Percentiles rank a stretch among this genome's conserved stretches.
phyloP scores from a whole-genome alignment of 2,888 invertebrate species.

The Ochlodes sylvanus region DNA sequence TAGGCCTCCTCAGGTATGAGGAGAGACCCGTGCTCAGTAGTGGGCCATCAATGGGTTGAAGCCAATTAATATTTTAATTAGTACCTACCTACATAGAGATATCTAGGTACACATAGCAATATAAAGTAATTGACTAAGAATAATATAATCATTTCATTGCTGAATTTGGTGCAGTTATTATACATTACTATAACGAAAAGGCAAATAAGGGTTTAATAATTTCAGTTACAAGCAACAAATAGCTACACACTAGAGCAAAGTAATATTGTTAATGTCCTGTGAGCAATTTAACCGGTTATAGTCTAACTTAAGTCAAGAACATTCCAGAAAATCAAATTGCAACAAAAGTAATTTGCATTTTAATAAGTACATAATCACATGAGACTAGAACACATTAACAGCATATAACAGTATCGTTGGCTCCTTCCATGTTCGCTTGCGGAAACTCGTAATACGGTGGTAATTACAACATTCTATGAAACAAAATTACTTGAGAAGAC shows the following conservation, averaged over 20 bases:
- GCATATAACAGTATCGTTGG: conserved; percentile 19
- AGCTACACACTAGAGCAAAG: background rate
- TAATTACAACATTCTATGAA: conserved; percentile 16
- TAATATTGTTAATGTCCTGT: background rate
- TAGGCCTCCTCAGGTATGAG: too few species aligned
- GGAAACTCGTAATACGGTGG: background rate
- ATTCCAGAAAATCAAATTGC: conserved; percentile 18
- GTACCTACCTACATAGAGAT: too few species aligned
- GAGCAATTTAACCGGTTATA: background rate
- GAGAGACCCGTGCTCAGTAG: too few species aligned
- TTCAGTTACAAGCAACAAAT: too few species aligned
- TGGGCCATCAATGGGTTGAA: too few species aligned
- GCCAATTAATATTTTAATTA: too few species aligned
- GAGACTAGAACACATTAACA: conserved; percentile 30
- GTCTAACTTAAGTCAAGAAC: conserved; percentile 11
- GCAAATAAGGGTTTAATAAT: too few species aligned
- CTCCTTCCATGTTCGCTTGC: background rate
- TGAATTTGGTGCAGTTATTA: too few species aligned
- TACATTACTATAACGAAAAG: too few species aligned
- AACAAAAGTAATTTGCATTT: conserved; percentile 33
- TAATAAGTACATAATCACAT: conserved; percentile 29
- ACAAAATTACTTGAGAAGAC: background rate
- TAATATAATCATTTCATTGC: too few species aligned
- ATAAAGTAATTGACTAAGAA: too few species aligned
- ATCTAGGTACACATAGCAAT: too few species aligned